Conservation (phyloP, 2,113 vertebrate genomes). For the Oreocharis arfaki region DNA sequence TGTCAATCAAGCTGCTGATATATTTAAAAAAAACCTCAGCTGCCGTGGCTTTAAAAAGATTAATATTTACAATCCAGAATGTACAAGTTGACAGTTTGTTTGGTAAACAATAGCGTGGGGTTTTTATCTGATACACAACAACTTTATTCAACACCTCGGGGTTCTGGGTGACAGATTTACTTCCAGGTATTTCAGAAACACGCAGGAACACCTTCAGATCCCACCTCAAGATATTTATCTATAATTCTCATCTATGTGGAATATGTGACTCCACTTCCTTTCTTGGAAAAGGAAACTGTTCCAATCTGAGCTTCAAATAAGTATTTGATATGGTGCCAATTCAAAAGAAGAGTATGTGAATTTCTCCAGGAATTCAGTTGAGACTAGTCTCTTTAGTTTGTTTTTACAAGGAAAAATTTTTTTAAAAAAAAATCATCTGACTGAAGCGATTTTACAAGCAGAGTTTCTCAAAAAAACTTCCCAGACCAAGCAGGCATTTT, state of each 20-base stretch:
- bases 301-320: background rate
- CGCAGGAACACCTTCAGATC: background rate
- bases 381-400: background rate
- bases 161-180: background rate
- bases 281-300: slow-evolving; percentile 40
- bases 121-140: background rate
- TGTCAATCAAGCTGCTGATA: slow-evolving; percentile 8
- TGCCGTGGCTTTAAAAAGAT: background rate
- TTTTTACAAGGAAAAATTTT: background rate
- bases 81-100: background rate
- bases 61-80: background rate
- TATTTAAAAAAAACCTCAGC: background rate
- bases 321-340: background rate
- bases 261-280: slow-evolving; percentile 16
- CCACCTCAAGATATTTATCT: slow-evolving; percentile 6
- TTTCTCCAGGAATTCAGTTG: background rate
- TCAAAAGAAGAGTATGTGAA: slow-evolving; percentile 1
- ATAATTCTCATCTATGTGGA: background rate
- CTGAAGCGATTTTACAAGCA: background rate
- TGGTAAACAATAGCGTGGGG: background rate
- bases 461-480: background rate
- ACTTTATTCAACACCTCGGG: background rate
- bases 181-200: background rate
- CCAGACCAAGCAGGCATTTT: background rate
- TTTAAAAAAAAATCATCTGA: background rate